Evolutionary conservation across 2,888 invertebrate species (phyloP).

Genomic region (Drosophila prolongata): DNA sequence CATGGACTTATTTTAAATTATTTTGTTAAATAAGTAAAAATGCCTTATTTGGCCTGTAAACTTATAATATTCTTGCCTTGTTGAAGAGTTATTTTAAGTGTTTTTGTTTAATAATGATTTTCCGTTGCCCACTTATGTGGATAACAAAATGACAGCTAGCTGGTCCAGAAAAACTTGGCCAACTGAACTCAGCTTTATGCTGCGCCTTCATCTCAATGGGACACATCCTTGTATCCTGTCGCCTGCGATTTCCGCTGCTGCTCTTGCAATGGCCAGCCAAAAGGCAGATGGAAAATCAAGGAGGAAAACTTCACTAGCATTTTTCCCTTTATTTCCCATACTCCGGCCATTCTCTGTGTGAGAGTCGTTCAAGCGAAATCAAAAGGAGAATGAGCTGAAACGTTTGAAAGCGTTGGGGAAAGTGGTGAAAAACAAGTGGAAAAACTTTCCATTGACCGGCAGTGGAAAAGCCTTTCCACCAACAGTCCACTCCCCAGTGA

Average conservation of each 20-base stretch:
- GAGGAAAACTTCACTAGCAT: conserved; percentile 6
- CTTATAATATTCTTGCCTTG: too few species aligned
- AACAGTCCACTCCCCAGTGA: conserved; percentile 35
- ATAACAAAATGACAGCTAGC: not conserved
- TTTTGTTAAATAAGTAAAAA: too few species aligned
- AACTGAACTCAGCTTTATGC: conserved; percentile 22
- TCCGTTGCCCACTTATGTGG: not conserved
- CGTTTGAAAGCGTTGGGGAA: conserved; percentile 16
- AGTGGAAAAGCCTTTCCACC: conserved; percentile 1
- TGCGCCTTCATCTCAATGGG: conserved; percentile 53
- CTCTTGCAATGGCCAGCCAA: conserved; percentile 8
- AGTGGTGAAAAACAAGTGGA: conserved; percentile 47
- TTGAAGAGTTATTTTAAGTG: too few species aligned
- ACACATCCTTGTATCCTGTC: conserved; percentile 27
- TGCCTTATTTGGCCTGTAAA: too few species aligned
- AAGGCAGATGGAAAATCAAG: conserved; percentile 12
- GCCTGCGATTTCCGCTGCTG: conserved; percentile 22
- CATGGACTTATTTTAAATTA: too few species aligned
- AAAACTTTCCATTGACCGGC: conserved; percentile 38
- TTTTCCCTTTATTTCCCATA: not conserved
- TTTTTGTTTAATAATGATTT: not conserved
- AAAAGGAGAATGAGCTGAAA: conserved; percentile 41
- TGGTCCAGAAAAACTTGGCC: conserved; percentile 3
- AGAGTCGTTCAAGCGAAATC: conserved; percentile 29
- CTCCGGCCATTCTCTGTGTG: conserved; percentile 10